Evolutionary conservation across 1,140 invertebrate species (phyloP).

Genomic region (Magallana gigas): DNA sequence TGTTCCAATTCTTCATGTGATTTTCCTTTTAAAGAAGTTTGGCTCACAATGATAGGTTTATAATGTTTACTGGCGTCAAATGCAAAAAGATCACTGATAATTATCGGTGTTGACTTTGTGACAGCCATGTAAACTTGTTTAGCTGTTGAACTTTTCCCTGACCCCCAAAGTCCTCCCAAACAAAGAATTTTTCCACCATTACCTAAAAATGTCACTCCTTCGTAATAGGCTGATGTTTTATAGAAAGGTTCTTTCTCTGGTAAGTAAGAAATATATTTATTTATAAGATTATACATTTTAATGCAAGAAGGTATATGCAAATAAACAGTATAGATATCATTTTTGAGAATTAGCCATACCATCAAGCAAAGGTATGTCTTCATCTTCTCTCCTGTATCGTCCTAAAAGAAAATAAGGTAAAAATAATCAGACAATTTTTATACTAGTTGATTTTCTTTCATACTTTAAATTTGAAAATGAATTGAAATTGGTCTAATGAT

Average conservation of each 20-base stretch:
- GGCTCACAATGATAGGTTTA: background rate
- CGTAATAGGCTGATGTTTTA: background rate
- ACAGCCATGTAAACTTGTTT: background rate
- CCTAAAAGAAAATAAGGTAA: too few relatives aligned
- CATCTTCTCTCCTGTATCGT: too few relatives aligned
- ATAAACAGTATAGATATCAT: too few relatives aligned
- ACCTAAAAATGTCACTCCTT: background rate
- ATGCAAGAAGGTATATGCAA: too few relatives aligned
- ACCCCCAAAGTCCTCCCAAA: background rate
- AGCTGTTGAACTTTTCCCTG: background rate
- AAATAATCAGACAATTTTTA: too few relatives aligned
- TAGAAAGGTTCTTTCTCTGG: background rate
- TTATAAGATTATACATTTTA: too few relatives aligned
- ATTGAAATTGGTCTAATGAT: too few relatives aligned
- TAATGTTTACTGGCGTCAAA: background rate
- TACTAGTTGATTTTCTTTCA: too few relatives aligned
- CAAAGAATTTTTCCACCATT: background rate
- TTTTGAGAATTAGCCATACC: too few relatives aligned
- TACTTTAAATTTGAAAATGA: too few relatives aligned
- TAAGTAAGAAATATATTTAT: too few relatives aligned
- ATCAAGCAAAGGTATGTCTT: too few relatives aligned
- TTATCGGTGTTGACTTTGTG: background rate
- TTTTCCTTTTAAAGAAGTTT: background rate
- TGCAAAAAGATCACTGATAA: background rate
- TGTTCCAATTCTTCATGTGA: background rate